Conservation (phyloP, 2,113 vertebrate genomes). For the Perccottus glenii region DNA sequence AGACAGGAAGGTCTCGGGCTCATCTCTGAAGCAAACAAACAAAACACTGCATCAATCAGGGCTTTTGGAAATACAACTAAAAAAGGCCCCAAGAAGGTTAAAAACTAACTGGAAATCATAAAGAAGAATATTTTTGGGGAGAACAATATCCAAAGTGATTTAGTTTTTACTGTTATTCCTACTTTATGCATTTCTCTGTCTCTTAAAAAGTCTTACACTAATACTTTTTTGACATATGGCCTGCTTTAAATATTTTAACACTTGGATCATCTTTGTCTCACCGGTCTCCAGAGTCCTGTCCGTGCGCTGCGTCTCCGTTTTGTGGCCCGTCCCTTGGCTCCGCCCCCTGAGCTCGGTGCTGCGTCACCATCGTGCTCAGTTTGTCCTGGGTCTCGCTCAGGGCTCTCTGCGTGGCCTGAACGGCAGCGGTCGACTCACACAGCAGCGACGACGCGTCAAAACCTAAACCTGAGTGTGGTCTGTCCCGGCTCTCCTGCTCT, state of each 20-base stretch:
- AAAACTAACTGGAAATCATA: too few relatives aligned
- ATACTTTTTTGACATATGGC: not conserved
- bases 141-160: too few relatives aligned
- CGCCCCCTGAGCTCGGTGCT: constrained; percentile 72
- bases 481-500: not conserved
- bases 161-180: too few relatives aligned
- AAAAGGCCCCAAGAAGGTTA: too few relatives aligned
- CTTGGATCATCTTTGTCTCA: not conserved
- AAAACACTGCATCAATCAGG: not conserved
- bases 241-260: not conserved
- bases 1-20: constrained; percentile 78
- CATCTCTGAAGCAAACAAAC: constrained; percentile 58
- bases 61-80: not conserved
- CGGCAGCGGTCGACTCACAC: constrained; percentile 82
- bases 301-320: not conserved
- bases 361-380: constrained; percentile 83
- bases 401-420: constrained; percentile 81
- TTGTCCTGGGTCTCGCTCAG: constrained; percentile 81
- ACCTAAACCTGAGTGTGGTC: fast-evolving
- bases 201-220: not conserved
- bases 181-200: too few relatives aligned
- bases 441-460: constrained; percentile 76
- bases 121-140: too few relatives aligned
- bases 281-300: not conserved
- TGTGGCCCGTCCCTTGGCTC: not conserved